Evolutionary conservation across 2,113 vertebrate genomes (phyloP), one percentile per base, ranked within the genome.

Genomic region (Tyrannus savana): DNA sequence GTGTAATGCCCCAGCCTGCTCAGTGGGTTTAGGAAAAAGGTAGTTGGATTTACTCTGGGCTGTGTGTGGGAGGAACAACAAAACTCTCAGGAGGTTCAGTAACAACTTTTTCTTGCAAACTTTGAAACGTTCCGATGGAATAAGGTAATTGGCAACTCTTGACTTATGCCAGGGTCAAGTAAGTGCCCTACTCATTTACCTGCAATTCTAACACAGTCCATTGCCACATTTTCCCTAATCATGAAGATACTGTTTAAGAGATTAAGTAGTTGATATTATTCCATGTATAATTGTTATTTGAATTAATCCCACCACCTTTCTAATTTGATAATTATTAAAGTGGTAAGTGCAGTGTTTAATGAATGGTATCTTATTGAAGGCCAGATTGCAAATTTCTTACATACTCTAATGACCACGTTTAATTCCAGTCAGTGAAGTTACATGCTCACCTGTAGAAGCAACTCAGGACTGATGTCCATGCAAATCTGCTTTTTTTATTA

Each of bases 1-100:
- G 13, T 50, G 30, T 17, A 58, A 67, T 14, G 16, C 10, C 9
- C 30, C 6, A 7, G 31, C 49, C 5, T 0, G 1, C n/a, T 30
- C 5, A 2, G 12, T 41, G 31, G n/a, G 31, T 31, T 67, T 67
- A 59, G 10, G 25, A 13, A 21, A 41, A 50, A 50, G 16, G 25
- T 35, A 25, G 19, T 7, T 49, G 30, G 19, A 42, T 67, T 67
- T 67, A 67, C 13, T 42, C 25, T 50, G 35, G 35, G 30, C 31
- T 24, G 5, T 27, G 18, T 4, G 2, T 0, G 0, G 50, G 15
- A 56, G 42, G 39, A 58, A 28, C 6, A 41, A 35, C 12, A 35
- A 30, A 58, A 75, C 18, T 31, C 31, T 76, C 16, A 7, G 44
- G 44, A 66, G 16, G 8, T 35, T 67, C 35, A 66, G 35, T 12